Percentiles rank a stretch among this genome's conserved stretches.
These are phyloP conservation scores for Mesoclemmys tuberculata DNA, from an alignment of 2,113 vertebrate species.

Conservation along the genomic window DNA sequence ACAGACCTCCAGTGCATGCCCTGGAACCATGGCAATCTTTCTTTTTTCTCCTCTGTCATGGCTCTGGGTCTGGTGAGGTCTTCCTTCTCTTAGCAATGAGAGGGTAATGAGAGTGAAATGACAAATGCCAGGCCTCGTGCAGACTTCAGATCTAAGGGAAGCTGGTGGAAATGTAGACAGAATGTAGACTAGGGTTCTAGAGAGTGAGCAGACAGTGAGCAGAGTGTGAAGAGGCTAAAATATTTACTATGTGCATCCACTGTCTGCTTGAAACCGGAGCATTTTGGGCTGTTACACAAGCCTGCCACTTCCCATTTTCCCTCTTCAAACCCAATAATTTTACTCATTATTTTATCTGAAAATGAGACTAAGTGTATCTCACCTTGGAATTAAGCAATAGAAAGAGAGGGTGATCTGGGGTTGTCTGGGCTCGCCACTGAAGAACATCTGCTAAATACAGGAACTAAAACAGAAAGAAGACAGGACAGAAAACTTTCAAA, in stretches of 20 bases:
- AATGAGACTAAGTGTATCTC: slow-evolving; percentile 3
- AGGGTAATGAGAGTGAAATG: not conserved
- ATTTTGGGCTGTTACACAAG: not conserved
- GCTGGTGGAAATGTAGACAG: not conserved
- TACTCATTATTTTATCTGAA: not conserved
- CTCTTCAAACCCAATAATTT: not conserved
- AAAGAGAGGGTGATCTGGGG: slow-evolving; percentile 93
- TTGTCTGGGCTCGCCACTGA: slow-evolving; percentile 95
- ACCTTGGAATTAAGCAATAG: slow-evolving; percentile 95
- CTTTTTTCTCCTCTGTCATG: not conserved
- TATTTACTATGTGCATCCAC: not conserved
- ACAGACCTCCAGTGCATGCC: not conserved
- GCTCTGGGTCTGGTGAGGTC: not conserved
- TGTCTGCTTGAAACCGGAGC: not conserved
- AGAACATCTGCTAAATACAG: slow-evolving; percentile 95
- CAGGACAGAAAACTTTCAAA: not conserved
- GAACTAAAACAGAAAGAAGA: slow-evolving; percentile 79
- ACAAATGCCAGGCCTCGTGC: not conserved
- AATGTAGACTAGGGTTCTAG: not conserved
- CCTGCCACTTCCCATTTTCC: not conserved
- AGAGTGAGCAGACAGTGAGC: not conserved
- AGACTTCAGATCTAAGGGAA: not conserved
- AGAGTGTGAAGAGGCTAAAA: not conserved
- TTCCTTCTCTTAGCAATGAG: not conserved
- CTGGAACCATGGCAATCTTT: not conserved